Percentiles rank a stretch among this genome's conserved stretches.
Conservation (phyloP, 2,113 vertebrate species). For the Cyanoliseus patagonus region DNA sequence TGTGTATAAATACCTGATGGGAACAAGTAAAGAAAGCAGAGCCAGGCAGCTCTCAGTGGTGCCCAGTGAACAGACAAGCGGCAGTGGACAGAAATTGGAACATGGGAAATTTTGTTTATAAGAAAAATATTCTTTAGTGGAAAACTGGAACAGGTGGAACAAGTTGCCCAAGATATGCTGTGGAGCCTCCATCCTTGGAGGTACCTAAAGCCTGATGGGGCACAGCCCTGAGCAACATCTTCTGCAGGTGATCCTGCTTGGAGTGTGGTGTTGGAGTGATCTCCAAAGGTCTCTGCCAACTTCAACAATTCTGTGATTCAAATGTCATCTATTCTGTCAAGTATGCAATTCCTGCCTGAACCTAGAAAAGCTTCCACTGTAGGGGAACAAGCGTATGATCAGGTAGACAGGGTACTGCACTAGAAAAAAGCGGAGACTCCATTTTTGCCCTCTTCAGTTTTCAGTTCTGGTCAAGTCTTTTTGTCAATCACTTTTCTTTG, state of each 20-base stretch:
- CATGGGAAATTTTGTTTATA: background rate
- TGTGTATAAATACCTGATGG: background rate
- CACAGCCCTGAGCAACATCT: background rate
- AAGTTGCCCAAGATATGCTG: background rate
- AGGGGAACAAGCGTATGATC: background rate
- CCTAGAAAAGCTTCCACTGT: background rate
- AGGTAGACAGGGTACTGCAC: background rate
- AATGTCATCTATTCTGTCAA: background rate
- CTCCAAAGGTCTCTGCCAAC: background rate
- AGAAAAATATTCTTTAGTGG: background rate
- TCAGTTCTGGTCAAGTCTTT: background rate
- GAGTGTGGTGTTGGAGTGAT: background rate
- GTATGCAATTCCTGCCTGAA: background rate
- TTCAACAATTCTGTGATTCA: background rate
- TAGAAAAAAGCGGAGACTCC: background rate
- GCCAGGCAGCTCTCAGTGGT: background rate
- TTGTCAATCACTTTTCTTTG: background rate
- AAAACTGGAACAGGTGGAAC: background rate
- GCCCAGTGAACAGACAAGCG: background rate
- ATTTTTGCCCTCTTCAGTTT: background rate
- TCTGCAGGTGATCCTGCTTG: background rate
- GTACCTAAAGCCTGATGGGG: background rate
- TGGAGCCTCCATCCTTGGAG: background rate
- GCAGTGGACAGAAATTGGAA: background rate
- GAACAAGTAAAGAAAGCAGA: background rate